Conservation (phyloP, 2,888 invertebrate species). For the Dioctria rufipes region DNA sequence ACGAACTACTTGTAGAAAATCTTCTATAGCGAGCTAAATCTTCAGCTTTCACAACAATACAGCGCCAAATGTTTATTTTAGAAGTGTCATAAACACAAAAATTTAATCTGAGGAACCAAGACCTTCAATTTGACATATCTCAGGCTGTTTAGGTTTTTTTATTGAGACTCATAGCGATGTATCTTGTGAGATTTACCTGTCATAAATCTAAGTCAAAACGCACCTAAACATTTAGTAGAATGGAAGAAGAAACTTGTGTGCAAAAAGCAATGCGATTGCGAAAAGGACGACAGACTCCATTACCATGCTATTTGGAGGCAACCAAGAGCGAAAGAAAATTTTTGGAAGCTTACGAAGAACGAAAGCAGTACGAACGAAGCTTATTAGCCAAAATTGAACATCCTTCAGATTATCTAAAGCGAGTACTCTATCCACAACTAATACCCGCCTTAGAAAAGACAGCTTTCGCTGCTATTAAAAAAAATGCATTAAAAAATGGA, state of each 20-base stretch:
- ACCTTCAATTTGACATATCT: too few relatives aligned
- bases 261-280: not conserved
- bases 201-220: too few relatives aligned
- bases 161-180: too few relatives aligned
- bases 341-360: not conserved
- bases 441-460: conserved; percentile 24
- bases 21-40: too few relatives aligned
- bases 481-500: not conserved
- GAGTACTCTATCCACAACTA: not conserved
- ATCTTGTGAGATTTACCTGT: too few relatives aligned
- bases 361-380: not conserved
- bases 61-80: too few relatives aligned
- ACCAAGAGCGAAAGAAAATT: conserved; percentile 1
- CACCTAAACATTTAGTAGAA: not conserved
- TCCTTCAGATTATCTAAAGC: conserved; percentile 12
- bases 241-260: not conserved
- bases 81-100: too few relatives aligned
- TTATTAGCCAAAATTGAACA: not conserved
- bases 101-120: too few relatives aligned
- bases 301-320: not conserved
- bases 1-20: too few relatives aligned
- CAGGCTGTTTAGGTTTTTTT: too few relatives aligned
- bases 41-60: too few relatives aligned
- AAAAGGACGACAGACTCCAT: not conserved
- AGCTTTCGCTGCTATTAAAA: not conserved